Evolutionary conservation across 2,113 vertebrate species (phyloP), one percentile per base, ranked within the genome.

Genomic region (Todiramphus saurophagus): DNA sequence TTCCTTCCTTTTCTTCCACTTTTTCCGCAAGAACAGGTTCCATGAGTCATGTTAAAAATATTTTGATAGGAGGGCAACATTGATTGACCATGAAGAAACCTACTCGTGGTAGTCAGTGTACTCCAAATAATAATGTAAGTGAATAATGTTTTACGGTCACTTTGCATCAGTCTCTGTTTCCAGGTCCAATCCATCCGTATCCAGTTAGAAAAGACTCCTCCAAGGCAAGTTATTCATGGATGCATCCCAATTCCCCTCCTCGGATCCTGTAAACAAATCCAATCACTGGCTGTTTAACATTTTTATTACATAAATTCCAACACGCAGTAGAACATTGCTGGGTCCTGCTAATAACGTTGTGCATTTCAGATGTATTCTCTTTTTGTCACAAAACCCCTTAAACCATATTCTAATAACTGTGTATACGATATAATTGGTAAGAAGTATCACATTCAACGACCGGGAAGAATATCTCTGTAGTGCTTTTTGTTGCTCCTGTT

Each of bases 331-430:
- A 93, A 85, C 62, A 60, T 97, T 96, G 92, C 92, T 56, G 94
- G 90, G 55, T 97, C 96, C 93, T 94, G 97, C 97, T 97, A 97
- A 96, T 96, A 97, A 97, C 81, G 94, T 94, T 90, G 93, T 96
- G 91, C 96, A 62, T 97, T 98, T 98, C 96, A 97, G 98, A 98
- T 97, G 80, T 96, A 90, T 97, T 98, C 91, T 89, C 88, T 90
- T 98, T 97, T 97, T 97, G 96, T 95, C 96, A 97, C 95, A 98
- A 97, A 97, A 50, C 95, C 96, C 97, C 97, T 95, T 95, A 98
- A 98, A 97, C 97, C 97, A 98, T 98, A 95, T 97, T 96, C 97
- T 97, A 98, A 98, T 97, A 95, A 97, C 92, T 94, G 95, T 95
- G 81, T 96, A 80, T 97, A 97, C 97, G 97, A 97, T 95, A 96